Evolutionary conservation across 2,797 vertebrate genomes (phyloP).

Genomic region (Taeniopygia guttata): DNA sequence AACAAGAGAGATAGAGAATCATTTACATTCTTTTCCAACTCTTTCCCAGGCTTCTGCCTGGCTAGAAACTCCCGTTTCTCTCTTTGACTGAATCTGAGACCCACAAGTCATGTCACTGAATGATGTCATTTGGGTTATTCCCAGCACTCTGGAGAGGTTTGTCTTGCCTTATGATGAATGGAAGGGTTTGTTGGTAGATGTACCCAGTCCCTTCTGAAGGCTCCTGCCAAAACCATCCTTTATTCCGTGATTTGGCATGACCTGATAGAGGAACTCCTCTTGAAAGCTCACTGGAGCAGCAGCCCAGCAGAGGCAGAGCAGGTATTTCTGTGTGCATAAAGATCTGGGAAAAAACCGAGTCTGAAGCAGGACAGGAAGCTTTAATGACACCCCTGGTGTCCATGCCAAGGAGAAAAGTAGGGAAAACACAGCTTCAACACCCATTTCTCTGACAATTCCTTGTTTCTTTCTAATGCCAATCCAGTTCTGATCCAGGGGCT

Average conservation of each 20-base stretch:
- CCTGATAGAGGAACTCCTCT: not conserved
- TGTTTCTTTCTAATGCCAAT: not conserved
- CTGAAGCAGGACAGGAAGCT: not conserved
- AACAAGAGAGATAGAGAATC: too few relatives aligned
- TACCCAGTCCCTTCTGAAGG: not conserved
- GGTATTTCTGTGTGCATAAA: not conserved
- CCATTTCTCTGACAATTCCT: not conserved
- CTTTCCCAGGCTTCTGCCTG: too few relatives aligned
- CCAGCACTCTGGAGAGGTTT: not conserved
- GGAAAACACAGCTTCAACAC: not conserved
- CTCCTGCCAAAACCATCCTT: not conserved
- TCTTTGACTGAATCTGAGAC: too few relatives aligned
- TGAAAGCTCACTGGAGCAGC: not conserved
- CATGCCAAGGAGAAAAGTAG: not conserved
- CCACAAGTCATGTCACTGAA: not conserved
- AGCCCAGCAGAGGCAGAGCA: not conserved
- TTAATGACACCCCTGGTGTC: not conserved
- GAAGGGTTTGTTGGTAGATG: not conserved
- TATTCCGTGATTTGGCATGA: not conserved
- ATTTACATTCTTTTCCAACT: too few relatives aligned
- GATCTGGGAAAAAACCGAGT: not conserved
- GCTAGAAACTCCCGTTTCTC: too few relatives aligned
- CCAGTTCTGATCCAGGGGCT: not conserved
- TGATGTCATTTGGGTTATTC: not conserved
- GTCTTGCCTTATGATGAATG: not conserved